A percentile compares a stretch with the other conserved stretches of the same genome.
These are phyloP conservation scores for Trigoniulus corallinus DNA, from an alignment of 1,140 invertebrate genomes.

Conservation along the genomic window DNA sequence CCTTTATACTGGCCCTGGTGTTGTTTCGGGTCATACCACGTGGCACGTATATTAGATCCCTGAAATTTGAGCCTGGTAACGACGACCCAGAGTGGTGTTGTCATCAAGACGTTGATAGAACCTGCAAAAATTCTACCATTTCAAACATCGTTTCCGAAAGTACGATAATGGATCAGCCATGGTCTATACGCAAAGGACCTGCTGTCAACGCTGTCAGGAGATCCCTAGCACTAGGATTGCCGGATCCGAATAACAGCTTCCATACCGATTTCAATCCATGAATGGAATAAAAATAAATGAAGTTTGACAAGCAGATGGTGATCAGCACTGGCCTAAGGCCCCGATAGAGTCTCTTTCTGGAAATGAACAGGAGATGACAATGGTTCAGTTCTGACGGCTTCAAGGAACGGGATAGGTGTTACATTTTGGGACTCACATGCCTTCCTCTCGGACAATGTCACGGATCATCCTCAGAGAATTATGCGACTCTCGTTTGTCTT, in stretches of 20 bases:
- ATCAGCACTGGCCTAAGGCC: slow-evolving; percentile 65
- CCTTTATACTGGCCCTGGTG: slow-evolving; percentile 27
- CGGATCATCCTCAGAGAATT: slow-evolving; percentile 38
- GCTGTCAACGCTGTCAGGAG: slow-evolving; percentile 60
- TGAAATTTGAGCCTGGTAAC: slow-evolving; percentile 70
- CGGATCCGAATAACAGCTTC: slow-evolving; percentile 18
- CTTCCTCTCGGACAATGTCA: slow-evolving; percentile 47
- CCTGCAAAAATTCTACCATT: slow-evolving; percentile 29
- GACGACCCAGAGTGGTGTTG: slow-evolving; percentile 79
- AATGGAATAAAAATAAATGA: slow-evolving; percentile 84
- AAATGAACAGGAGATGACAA: too few relatives aligned
- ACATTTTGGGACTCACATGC: slow-evolving; percentile 38
- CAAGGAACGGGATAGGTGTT: background rate
- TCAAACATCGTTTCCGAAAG: background rate
- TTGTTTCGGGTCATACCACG: slow-evolving; percentile 14
- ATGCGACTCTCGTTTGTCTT: slow-evolving; percentile 40
- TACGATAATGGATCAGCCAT: background rate
- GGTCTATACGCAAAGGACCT: slow-evolving; percentile 29
- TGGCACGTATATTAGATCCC: slow-evolving; percentile 27
- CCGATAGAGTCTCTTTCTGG: slow-evolving; percentile 56
- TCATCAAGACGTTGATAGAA: slow-evolving; percentile 60
- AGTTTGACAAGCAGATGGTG: slow-evolving; percentile 69
- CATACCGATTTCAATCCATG: slow-evolving; percentile 54
- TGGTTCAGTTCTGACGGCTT: slow-evolving; percentile 7
- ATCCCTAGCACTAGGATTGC: slow-evolving; percentile 46